These are phyloP conservation scores for Linnaemya tessellans DNA, from an alignment of 2,888 invertebrate genomes.

Conservation along the genomic window DNA sequence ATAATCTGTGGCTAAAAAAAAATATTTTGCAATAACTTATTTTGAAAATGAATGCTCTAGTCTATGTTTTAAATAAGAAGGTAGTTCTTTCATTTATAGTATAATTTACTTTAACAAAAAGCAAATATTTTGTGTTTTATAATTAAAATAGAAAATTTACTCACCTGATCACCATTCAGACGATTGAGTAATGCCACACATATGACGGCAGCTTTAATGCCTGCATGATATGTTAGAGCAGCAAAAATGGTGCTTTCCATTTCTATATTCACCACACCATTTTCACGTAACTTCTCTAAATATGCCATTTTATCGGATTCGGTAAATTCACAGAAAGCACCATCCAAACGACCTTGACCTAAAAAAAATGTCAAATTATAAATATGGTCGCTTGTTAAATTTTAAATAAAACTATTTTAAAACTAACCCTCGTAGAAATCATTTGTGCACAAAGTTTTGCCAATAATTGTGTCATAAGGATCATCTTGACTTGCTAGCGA, in stretches of 20 bases:
- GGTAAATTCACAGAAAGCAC: conserved; percentile 97
- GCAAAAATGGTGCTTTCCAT: conserved; percentile 98
- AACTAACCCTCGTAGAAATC: conserved; percentile 97
- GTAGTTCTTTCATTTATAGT: too few relatives aligned
- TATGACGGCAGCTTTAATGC: conserved; percentile 95
- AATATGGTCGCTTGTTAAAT: neutral
- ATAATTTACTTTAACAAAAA: neutral
- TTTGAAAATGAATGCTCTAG: too few relatives aligned
- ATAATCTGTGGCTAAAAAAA: too few relatives aligned
- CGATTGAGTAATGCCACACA: conserved; percentile 97
- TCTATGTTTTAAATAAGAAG: too few relatives aligned
- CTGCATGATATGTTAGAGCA: conserved; percentile 96
- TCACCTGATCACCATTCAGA: conserved; percentile 96
- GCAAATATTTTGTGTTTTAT: neutral
- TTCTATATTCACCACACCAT: conserved; percentile 97
- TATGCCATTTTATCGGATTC: conserved; percentile 96
- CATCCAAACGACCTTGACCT: conserved; percentile 97
- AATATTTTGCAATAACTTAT: too few relatives aligned
- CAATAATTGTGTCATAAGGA: conserved; percentile 93
- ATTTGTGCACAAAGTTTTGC: conserved; percentile 97
- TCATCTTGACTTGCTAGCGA: conserved; percentile 89
- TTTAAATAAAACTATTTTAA: neutral
- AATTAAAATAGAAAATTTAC: conserved; percentile 6
- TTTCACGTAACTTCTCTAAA: conserved; percentile 88
- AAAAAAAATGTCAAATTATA: neutral